Conservation (phyloP, 23 tunicate species). For the Diplosoma virens region DNA sequence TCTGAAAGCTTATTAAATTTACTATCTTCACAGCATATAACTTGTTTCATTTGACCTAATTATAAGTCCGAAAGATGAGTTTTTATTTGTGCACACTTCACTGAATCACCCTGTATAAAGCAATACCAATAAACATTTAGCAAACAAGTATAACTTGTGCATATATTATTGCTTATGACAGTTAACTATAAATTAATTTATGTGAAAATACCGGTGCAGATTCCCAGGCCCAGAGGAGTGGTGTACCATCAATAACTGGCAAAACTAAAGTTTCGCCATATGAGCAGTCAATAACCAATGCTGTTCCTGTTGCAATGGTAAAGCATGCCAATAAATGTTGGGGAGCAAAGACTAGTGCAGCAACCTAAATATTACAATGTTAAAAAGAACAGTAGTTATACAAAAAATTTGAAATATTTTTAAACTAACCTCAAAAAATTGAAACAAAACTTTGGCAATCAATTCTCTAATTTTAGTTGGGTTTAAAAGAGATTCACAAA, state of each 20-base stretch:
- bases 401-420: neutral
- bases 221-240: conserved; percentile 84
- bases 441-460: conserved; percentile 69
- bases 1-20: too few relatives aligned
- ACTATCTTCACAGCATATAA: too few relatives aligned
- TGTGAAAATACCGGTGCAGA: conserved; percentile 66
- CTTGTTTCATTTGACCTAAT: too few relatives aligned
- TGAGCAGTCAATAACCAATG: conserved; percentile 70
- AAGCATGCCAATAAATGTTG: conserved; percentile 80
- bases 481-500: conserved; percentile 80
- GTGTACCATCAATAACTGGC: conserved; percentile 84
- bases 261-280: conserved; percentile 56
- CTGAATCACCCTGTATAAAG: too few relatives aligned
- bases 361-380: conserved; percentile 43
- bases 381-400: neutral
- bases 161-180: too few relatives aligned
- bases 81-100: too few relatives aligned
- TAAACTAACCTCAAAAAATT: conserved; percentile 60
- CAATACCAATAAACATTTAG: too few relatives aligned
- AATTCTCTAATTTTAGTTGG: conserved; percentile 63
- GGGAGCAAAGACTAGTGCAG: conserved; percentile 78
- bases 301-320: conserved; percentile 75
- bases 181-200: neutral
- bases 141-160: too few relatives aligned
- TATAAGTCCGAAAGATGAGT: too few relatives aligned